A percentile compares a stretch with the other conserved stretches of the same genome.
Conservation (phyloP, 1,140 invertebrate genomes). For the Panonychus citri region DNA sequence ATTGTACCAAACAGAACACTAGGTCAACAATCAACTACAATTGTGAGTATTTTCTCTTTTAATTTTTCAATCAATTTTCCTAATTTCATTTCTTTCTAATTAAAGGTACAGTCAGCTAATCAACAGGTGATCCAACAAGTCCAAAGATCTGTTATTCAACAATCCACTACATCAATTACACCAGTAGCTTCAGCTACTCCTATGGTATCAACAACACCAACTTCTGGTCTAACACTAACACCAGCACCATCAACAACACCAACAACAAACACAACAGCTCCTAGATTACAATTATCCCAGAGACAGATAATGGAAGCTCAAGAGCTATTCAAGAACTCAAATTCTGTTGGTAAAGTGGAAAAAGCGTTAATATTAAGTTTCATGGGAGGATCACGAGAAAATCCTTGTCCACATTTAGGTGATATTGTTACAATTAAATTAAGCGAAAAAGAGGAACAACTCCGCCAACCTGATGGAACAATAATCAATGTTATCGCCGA, state of each 20-base stretch:
- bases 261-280: neutral
- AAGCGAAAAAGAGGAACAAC: conserved; percentile 60
- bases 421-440: conserved; percentile 78
- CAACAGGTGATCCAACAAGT: no score
- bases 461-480: conserved; percentile 38
- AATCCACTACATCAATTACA: no score
- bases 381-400: conserved; percentile 85
- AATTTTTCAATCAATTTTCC: no score
- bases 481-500: conserved; percentile 53
- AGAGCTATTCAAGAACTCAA: conserved; percentile 2
- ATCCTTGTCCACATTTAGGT: conserved; percentile 59
- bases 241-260: neutral
- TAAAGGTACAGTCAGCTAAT: no score
- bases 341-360: conserved; percentile 34
- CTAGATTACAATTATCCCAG: neutral
- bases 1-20: no score
- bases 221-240: neutral
- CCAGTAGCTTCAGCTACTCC: no score
- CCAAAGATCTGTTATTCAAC: no score
- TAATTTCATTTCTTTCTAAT: no score
- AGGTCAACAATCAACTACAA: no score
- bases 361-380: conserved; percentile 92
- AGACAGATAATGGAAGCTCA: neutral
- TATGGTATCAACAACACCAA: no score
- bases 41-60: no score